Percentiles rank a stretch among this genome's conserved stretches.
Conservation (phyloP, 1,140 invertebrate genomes). For the Drosophila kanapiae region DNA sequence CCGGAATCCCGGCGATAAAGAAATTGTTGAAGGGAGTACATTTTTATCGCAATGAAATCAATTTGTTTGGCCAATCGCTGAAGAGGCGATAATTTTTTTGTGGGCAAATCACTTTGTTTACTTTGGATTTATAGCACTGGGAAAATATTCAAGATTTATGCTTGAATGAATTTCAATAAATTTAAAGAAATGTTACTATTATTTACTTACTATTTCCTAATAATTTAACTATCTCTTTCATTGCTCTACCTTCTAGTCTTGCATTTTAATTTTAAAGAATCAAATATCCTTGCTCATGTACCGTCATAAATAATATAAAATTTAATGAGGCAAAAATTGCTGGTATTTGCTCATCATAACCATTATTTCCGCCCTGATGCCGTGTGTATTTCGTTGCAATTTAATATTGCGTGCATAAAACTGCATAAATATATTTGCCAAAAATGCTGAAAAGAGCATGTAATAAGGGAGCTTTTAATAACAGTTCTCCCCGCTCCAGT, state of each 20-base stretch:
- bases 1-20: conserved; percentile 7
- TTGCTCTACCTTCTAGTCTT: neutral
- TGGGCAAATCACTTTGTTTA: conserved; percentile 17
- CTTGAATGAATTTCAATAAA: neutral
- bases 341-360: conserved; percentile 2
- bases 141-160: too few relatives aligned
- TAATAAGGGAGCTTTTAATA: conserved; percentile 3
- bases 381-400: conserved; percentile 6
- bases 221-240: neutral
- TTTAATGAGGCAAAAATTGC: neutral
- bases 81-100: conserved; percentile 17
- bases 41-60: conserved; percentile 33
- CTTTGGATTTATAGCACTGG: too few relatives aligned
- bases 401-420: conserved; percentile 15
- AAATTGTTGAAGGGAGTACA: conserved; percentile 19
- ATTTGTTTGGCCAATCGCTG: conserved; percentile 20
- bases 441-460: neutral
- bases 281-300: neutral
- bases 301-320: conserved; percentile 13
- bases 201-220: too few relatives aligned
- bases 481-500: neutral
- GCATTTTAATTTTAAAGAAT: neutral
- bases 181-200: neutral
- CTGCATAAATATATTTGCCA: conserved; percentile 13
- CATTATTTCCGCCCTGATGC: conserved; percentile 3